Evolutionary conservation across 1,140 invertebrate genomes (phyloP).

Genomic region (Chironomus tepperi): DNA sequence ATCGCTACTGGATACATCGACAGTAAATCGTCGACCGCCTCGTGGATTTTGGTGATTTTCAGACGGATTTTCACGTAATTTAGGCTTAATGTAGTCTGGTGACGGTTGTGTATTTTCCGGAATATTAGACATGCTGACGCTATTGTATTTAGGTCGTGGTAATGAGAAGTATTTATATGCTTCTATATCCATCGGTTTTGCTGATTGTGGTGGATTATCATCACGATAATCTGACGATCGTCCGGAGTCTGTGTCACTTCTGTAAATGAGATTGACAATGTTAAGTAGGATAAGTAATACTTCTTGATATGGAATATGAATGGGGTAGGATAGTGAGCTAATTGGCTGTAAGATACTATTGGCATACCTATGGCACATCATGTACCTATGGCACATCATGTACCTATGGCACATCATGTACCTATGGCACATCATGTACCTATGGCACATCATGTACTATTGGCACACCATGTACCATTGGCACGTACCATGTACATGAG

Average conservation of each 20-base stretch:
- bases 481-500: no score
- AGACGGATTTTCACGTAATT: neutral
- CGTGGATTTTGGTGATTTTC: neutral
- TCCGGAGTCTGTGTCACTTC: constrained; percentile 26
- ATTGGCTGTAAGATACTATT: no score
- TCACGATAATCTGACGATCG: constrained; percentile 22
- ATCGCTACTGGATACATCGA: neutral
- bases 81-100: no score
- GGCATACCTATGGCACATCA: no score
- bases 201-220: constrained; percentile 1
- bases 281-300: neutral
- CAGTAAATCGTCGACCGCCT: neutral
- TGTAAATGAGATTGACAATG: neutral
- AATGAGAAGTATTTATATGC: neutral
- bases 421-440: no score
- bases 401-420: no score
- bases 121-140: no score
- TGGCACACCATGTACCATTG: no score
- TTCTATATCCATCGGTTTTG: neutral
- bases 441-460: no score
- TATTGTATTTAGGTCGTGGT: neutral
- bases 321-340: no score
- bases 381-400: no score
- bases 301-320: neutral
- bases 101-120: neutral